phyloP scores from a whole-genome alignment of 1,140 invertebrate genomes.

The Octopus bimaculoides region DNA sequence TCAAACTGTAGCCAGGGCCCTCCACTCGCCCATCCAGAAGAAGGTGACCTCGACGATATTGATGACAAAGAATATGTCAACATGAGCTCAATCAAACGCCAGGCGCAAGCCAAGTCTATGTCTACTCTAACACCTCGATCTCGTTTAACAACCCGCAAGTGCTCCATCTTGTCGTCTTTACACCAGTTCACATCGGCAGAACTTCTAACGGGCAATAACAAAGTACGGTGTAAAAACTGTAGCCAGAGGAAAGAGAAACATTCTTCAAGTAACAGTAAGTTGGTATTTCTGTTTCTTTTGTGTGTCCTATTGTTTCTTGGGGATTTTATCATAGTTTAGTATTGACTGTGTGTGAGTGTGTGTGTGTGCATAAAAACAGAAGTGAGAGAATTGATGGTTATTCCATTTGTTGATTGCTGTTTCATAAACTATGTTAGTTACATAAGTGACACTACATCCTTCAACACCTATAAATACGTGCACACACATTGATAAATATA shows the following conservation, averaged over 20 bases:
- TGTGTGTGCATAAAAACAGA: too few species aligned
- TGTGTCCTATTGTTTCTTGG: too few species aligned
- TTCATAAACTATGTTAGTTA: too few species aligned
- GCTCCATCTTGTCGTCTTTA: slow-evolving; percentile 76
- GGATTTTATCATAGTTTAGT: too few species aligned
- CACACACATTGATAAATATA: too few species aligned
- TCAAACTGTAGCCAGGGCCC: slow-evolving; percentile 2
- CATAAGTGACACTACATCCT: too few species aligned
- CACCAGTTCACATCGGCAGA: slow-evolving; percentile 89
- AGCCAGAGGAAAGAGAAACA: slow-evolving; percentile 62
- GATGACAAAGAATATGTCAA: slow-evolving; percentile 2
- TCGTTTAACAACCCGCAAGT: slow-evolving; percentile 72
- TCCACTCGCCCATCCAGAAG: background rate
- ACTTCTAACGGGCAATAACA: slow-evolving; percentile 84
- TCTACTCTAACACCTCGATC: slow-evolving; percentile 61
- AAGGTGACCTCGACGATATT: background rate
- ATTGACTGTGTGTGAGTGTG: too few species aligned
- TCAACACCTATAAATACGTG: too few species aligned
- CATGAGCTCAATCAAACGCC: background rate
- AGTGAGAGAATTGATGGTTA: too few species aligned
- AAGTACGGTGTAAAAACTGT: slow-evolving; percentile 87
- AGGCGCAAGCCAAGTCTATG: slow-evolving; percentile 39
- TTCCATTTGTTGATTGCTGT: too few species aligned
- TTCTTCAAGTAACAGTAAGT: background rate
- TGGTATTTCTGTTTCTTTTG: background rate